Base-by-base conservation (phyloP, 2,888 invertebrate genomes). In the Cartodere bifasciata region DNA sequence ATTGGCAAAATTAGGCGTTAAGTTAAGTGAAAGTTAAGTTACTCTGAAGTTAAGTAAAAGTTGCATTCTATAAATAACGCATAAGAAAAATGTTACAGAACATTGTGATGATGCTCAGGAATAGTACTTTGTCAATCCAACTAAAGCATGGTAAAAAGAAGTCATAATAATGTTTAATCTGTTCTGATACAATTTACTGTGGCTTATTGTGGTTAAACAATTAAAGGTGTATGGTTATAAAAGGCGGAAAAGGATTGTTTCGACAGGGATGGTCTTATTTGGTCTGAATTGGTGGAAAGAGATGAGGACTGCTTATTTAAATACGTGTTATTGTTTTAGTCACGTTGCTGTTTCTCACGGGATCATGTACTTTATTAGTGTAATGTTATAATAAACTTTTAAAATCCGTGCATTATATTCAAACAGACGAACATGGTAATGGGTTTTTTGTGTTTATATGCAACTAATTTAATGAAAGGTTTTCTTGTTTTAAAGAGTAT, bases 281-380 rank as follows among this genome's bases (percentile, higher is more conserved):
- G 17, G 20, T 27, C 16, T 16, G 26, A 27, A 13, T 28, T 16
- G 23, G 36, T 29, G 37, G 44, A 54, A 40, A 44, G 46, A 42
- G 53, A 50, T 31, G 37, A 44, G 42, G n/a, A 34, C 46, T 49
- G 55, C 55, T 58, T 58, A 58, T 58, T 58, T 57, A 58, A 60
- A 58, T 58, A 57, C 60, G 55, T 56, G 56, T 58, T 57, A 59
- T 57, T 56, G 58, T 58, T 57, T 55, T 48, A 56, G 60, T 60
- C 60, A 60, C 60, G 60, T 60, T 58, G 56, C 49, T 46, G 55
- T 58, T 60, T 60, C 60, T 59, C 60, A 60, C 60, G 60, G 59
- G 53, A 55, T 49, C 45, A 50, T 34, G 48, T 50, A 48, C 48
- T 52, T 50, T 52, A 50, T 49, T 49, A 49, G 45, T 39, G 43